Percentiles rank a stretch among this genome's conserved stretches.
phyloP scores from a whole-genome alignment of 1,140 invertebrate genomes.

The Ceratoteleas bidentatus region DNA sequence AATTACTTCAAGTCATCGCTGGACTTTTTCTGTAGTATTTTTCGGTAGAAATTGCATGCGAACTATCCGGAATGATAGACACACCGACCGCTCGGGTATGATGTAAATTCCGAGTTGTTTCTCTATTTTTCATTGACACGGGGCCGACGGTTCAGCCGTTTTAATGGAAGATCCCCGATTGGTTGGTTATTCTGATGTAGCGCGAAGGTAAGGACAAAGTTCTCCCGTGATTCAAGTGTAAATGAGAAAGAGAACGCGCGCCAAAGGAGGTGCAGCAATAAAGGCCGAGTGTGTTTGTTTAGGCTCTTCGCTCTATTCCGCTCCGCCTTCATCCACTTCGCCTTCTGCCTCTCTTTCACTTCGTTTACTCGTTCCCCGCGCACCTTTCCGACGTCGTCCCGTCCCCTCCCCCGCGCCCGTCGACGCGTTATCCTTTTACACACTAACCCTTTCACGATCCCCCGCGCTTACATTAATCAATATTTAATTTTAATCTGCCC shows the following conservation, averaged over 20 bases:
- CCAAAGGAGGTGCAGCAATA: conserved; percentile 77
- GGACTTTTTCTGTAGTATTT: too few species aligned
- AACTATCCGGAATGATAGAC: conserved; percentile 16
- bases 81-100: conserved; percentile 32
- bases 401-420: conserved; percentile 45
- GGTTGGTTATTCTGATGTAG: conserved; percentile 68
- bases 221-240: conserved; percentile 64
- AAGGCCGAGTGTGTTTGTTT: conserved; percentile 80
- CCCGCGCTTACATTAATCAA: conserved; percentile 40
- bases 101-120: conserved; percentile 64
- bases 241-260: conserved; percentile 66
- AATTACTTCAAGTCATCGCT: too few species aligned
- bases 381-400: conserved; percentile 60
- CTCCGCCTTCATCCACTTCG: conserved; percentile 65
- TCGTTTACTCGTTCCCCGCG: conserved; percentile 57
- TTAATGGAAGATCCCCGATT: conserved; percentile 70
- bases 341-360: conserved; percentile 67
- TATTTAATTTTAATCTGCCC: conserved; percentile 43
- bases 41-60: too few species aligned
- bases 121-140: conserved; percentile 64
- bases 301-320: conserved; percentile 76
- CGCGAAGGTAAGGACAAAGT: conserved; percentile 70
- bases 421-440: conserved; percentile 50
- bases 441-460: conserved; percentile 58
- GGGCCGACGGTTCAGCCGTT: conserved; percentile 56